A percentile compares a stretch with the other conserved stretches of the same genome.
These are phyloP conservation scores for Crypturellus tataupa DNA, from an alignment of 2,797 vertebrate genomes.

Conservation along the genomic window DNA sequence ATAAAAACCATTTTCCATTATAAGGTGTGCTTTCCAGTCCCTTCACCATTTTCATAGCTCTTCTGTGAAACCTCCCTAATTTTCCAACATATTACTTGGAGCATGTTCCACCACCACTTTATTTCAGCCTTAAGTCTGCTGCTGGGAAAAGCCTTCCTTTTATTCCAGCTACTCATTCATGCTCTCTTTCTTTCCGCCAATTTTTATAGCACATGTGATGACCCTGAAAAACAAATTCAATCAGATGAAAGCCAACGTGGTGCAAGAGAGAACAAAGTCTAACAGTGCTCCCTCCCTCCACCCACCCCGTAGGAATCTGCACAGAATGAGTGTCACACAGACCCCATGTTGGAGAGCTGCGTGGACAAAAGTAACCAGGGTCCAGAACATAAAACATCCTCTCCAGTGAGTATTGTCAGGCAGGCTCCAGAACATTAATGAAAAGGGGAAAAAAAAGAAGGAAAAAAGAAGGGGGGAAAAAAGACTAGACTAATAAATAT, in stretches of 20 bases:
- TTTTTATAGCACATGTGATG: constrained; percentile 48
- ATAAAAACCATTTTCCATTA: constrained; percentile 34
- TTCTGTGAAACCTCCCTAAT: constrained; percentile 49
- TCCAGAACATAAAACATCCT: not conserved
- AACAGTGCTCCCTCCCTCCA: constrained; percentile 18
- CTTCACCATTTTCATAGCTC: constrained; percentile 35
- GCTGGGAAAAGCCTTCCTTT: constrained; percentile 61
- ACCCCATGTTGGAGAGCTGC: not conserved
- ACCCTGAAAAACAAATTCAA: constrained; percentile 44
- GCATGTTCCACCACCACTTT: not conserved
- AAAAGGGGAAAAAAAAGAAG: not conserved
- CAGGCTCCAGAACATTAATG: not conserved
- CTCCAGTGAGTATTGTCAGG: not conserved
- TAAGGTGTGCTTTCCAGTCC: constrained; percentile 31
- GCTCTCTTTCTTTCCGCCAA: constrained; percentile 48
- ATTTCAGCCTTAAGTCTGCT: constrained; percentile 27
- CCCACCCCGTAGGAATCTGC: not conserved
- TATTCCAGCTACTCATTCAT: constrained; percentile 48
- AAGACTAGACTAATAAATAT: not conserved
- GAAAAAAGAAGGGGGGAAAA: not conserved
- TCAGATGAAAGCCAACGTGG: constrained; percentile 18
- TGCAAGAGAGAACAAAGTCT: not conserved
- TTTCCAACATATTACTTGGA: not conserved
- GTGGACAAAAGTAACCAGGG: not conserved
- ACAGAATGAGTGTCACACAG: not conserved